Evolutionary conservation across 2,888 invertebrate species (phyloP).

Genomic region (Drosophila villosipedis): DNA sequence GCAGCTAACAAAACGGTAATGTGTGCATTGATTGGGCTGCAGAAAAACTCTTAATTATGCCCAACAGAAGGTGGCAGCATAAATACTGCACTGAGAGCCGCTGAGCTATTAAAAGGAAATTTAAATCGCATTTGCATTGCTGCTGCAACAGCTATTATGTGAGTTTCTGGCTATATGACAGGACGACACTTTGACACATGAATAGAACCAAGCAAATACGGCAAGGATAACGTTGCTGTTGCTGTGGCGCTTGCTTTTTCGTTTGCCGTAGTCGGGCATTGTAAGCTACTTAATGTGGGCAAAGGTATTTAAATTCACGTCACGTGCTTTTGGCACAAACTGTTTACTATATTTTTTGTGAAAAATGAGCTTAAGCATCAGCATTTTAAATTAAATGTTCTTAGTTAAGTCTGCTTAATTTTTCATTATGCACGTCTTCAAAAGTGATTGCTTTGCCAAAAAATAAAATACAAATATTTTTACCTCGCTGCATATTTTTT

Average conservation of each 20-base stretch:
- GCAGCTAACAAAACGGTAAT: neutral
- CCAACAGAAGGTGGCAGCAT: neutral
- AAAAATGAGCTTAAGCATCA: conserved; percentile 35
- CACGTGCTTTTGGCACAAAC: conserved; percentile 26
- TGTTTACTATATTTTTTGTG: neutral
- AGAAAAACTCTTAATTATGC: conserved; percentile 47
- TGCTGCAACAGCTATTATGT: conserved; percentile 38
- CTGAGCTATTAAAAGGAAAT: conserved; percentile 28
- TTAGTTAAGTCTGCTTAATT: conserved; percentile 1
- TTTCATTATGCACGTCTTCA: conserved; percentile 23
- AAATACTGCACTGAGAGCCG: conserved; percentile 10
- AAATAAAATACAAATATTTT: conserved; percentile 28
- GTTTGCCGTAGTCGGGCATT: conserved; percentile 17
- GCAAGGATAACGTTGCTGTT: conserved; percentile 17
- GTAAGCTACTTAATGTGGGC: conserved; percentile 63
- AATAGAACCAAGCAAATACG: conserved; percentile 37
- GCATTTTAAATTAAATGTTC: conserved; percentile 16
- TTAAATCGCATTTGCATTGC: conserved; percentile 55
- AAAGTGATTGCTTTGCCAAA: conserved; percentile 12
- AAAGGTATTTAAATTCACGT: conserved; percentile 45
- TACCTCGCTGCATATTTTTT: conserved; percentile 72
- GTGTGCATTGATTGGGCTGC: conserved; percentile 43
- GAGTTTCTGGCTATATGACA: conserved; percentile 29
- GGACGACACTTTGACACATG: conserved; percentile 71
- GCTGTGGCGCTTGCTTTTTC: neutral